phyloP scores from a whole-genome alignment of 2,797 vertebrate species.

The Sorex maritimensis region DNA sequence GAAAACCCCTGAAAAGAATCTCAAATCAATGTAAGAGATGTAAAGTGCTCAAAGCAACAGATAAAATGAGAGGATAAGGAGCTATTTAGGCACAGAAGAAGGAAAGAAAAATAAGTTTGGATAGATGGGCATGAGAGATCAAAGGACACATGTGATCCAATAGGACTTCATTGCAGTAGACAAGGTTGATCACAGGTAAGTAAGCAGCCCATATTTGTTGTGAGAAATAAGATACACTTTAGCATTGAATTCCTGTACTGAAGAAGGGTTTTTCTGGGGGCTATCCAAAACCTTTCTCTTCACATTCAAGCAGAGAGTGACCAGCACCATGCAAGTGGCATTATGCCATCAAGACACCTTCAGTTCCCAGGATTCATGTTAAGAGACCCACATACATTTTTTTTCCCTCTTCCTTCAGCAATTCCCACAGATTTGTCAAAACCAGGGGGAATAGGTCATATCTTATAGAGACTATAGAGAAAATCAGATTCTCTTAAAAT shows the following conservation, averaged over 20 bases:
- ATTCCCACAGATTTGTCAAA: conserved; percentile 73
- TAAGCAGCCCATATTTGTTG: neutral
- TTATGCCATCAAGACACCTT: conserved; percentile 48
- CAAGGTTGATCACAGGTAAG: neutral
- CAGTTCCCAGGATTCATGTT: conserved; percentile 60
- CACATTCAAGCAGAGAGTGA: neutral
- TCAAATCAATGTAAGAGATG: neutral
- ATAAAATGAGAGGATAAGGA: neutral
- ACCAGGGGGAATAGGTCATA: conserved; percentile 65
- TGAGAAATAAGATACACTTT: neutral
- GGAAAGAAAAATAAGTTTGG: neutral
- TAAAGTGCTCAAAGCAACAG: neutral
- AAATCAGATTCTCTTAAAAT: conserved; percentile 79
- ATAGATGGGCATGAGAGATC: neutral
- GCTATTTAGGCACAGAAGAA: neutral
- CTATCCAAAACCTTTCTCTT: neutral
- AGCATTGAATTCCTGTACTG: neutral
- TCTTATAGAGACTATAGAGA: conserved; percentile 50
- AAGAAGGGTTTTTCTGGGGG: neutral
- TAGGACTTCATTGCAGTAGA: neutral
- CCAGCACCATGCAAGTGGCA: neutral
- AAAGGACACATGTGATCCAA: neutral
- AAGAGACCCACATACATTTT: conserved; percentile 61
- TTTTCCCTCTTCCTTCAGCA: conserved; percentile 75
- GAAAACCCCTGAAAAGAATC: neutral